Evolutionary conservation across 2,888 invertebrate species (phyloP), one percentile per base, ranked within the genome.

Genomic region (Campoplex nolae): DNA sequence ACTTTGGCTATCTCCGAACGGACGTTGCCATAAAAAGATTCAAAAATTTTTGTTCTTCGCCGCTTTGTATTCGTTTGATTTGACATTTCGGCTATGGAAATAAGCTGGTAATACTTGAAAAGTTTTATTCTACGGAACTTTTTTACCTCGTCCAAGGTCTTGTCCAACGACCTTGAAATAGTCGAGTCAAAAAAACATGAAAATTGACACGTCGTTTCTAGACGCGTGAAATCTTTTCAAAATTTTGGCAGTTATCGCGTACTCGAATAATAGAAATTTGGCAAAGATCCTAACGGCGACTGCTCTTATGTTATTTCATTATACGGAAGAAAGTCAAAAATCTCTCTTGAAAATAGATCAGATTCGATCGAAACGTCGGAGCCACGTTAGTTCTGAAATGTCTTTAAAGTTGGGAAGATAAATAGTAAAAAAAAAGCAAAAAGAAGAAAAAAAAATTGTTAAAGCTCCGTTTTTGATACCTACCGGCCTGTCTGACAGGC

Each of bases 401-500:
- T 32, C 7, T 2, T 62, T 32, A 16, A 32, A 62, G 16, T 32
- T 32, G 0, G 32, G 32, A 7, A 16, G 32, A 6, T n/a, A 11
- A 9, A 51, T 6, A 18, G 11, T 16, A 13, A 1, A 11, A 38
- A n/a, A 56, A 38, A 38, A 38, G n/a, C 42, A 56, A 74, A 74
- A 23, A 32, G 38, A 23, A 32, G 38, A 56, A 74, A 23, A 56
- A 74, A 74, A 42, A 58, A 9, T 58, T 3, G 0, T 11, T 1
- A 28, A 58, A 58, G 3, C 4, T 32, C 6, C 1, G 23, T 13
- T 28, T 45, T 62, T 13, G 18, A 65, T 77, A 90, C 91, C 92
- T 93, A 96, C 96, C 98, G 88, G 99, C 99, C 95, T 99, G 99
- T 88, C 99, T 95, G 0, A 99, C 97, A 88, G 99, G 98, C 96